phyloP scores from a whole-genome alignment of 2,888 invertebrate genomes.

The Caenorhabditis japonica region DNA sequence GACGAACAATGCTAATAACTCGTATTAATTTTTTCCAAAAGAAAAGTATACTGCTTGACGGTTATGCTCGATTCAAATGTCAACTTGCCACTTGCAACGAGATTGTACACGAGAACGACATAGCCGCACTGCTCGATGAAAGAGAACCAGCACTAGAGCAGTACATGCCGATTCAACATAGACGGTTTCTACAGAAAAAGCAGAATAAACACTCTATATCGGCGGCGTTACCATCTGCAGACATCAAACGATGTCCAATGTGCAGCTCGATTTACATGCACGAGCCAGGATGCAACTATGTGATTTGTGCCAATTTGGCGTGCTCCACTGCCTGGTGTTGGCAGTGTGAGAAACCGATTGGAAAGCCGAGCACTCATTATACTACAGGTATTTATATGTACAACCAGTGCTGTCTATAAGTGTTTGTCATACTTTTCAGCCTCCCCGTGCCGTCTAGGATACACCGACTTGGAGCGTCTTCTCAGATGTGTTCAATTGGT shows the following conservation, averaged over 20 bases:
- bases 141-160: conserved; percentile 57
- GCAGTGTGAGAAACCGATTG: conserved; percentile 53
- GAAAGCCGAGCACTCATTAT: conserved; percentile 28
- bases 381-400: conserved; percentile 16
- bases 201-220: conserved; percentile 60
- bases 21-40: too few species aligned
- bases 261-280: conserved; percentile 46
- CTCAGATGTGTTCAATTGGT: conserved; percentile 17
- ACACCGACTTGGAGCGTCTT: conserved; percentile 30
- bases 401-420: background rate
- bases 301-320: conserved; percentile 54
- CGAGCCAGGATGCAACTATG: conserved; percentile 55
- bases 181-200: conserved; percentile 57
- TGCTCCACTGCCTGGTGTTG: conserved; percentile 56
- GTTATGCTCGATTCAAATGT: conserved; percentile 58
- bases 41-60: conserved; percentile 54
- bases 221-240: conserved; percentile 34
- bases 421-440: conserved; percentile 12
- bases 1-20: conserved; percentile 24
- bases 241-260: conserved; percentile 56
- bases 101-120: conserved; percentile 63
- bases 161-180: conserved; percentile 51
- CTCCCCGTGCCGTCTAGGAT: conserved; percentile 41
- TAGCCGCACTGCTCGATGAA: conserved; percentile 62
- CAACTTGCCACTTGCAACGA: conserved; percentile 30